Conservation (phyloP, 2,797 vertebrate genomes). For the Acropternis orthonyx region DNA sequence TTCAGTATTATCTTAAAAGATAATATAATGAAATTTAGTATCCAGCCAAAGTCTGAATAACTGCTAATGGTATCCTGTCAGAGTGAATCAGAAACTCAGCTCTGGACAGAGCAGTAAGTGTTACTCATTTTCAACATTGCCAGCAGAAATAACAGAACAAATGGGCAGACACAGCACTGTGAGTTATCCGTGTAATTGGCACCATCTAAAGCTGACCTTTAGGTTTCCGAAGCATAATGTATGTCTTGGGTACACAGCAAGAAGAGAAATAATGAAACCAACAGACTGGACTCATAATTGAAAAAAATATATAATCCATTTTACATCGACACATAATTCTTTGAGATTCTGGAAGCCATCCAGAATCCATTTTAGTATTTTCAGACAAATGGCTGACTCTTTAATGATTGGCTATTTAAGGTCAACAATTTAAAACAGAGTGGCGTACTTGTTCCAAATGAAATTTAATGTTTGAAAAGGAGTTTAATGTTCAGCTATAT, state of each 20-base stretch:
- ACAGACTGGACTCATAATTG: background rate
- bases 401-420: slow-evolving; percentile 39
- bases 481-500: background rate
- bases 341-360: slow-evolving; percentile 33
- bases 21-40: background rate
- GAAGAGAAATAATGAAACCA: slow-evolving; percentile 39
- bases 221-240: slow-evolving; percentile 12
- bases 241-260: background rate
- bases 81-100: slow-evolving; percentile 40
- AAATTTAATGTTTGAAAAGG: slow-evolving; percentile 33
- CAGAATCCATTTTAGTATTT: slow-evolving; percentile 49
- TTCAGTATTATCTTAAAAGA: slow-evolving; percentile 27
- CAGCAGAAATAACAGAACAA: slow-evolving; percentile 50
- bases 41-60: slow-evolving; percentile 13
- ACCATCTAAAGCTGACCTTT: slow-evolving; percentile 55
- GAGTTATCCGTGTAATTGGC: slow-evolving; percentile 44
- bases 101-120: slow-evolving; percentile 19
- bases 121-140: slow-evolving; percentile 40
- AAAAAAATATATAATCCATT: slow-evolving; percentile 34
- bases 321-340: slow-evolving; percentile 44
- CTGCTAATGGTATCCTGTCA: slow-evolving; percentile 45
- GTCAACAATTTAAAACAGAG: slow-evolving; percentile 34
- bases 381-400: slow-evolving; percentile 44
- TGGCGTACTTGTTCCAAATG: slow-evolving; percentile 1
- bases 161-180: background rate